phyloP scores from a whole-genome alignment of 2,888 invertebrate genomes.

The Phaedon cochleariae region DNA sequence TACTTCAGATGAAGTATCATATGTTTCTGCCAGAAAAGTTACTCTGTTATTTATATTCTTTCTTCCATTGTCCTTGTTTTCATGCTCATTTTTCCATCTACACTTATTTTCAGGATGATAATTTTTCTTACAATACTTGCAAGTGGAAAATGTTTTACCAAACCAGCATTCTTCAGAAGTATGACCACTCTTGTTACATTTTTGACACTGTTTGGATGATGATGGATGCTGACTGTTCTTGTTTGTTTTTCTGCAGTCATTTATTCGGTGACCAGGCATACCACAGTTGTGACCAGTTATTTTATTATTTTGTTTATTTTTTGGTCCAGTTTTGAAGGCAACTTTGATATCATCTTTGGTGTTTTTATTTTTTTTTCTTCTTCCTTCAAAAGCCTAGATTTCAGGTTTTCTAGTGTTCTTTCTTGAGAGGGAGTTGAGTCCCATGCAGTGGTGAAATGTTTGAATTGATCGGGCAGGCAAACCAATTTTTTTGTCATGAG shows the following conservation, averaged over 20 bases:
- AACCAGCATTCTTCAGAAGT: too few relatives aligned
- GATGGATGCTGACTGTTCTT: too few relatives aligned
- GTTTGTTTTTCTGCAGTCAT: too few relatives aligned
- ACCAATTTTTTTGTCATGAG: constrained; percentile 27
- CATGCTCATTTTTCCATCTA: neutral
- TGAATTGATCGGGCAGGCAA: constrained; percentile 54
- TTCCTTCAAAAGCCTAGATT: constrained; percentile 1
- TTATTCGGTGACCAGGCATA: too few relatives aligned
- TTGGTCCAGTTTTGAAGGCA: neutral
- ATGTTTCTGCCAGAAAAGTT: constrained; percentile 4
- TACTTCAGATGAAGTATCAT: neutral
- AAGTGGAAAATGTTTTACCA: too few relatives aligned
- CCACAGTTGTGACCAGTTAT: neutral
- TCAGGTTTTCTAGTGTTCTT: constrained; percentile 11
- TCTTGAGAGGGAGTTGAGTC: constrained; percentile 21
- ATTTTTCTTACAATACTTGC: neutral
- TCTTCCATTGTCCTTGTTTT: constrained; percentile 3
- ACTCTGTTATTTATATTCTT: constrained; percentile 2
- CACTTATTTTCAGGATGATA: too few relatives aligned
- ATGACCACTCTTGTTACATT: too few relatives aligned
- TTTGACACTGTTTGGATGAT: too few relatives aligned
- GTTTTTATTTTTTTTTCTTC: constrained; percentile 1
- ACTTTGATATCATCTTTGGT: neutral
- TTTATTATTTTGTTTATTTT: neutral
- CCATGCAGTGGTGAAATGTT: constrained; percentile 36